Base-by-base conservation (phyloP, 2,113 vertebrate genomes). In the Geothlypis trichas region DNA sequence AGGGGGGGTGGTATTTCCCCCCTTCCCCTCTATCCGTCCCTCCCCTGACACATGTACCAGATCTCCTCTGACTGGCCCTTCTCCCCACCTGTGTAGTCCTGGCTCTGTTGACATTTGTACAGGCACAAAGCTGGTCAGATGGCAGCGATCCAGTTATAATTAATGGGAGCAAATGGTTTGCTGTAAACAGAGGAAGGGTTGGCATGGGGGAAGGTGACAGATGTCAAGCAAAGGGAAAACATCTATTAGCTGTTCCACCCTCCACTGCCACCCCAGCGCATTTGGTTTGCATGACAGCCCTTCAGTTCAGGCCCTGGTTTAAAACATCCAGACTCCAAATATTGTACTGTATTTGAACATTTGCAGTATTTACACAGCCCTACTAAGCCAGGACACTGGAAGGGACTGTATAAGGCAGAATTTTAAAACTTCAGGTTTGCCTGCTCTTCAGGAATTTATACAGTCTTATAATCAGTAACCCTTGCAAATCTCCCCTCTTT, bases 121-220 rank as follows among this genome's bases (percentile, higher is more conserved):
- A 71, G 65, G 63, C 61, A 71, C 20, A 87, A 93, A 95, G 83
- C 93, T 30, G 69, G 90, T 90, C 75, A 54, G 87, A 82, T 94
- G 86, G 95, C 92, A 95, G 83, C 72, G 78, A 65, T 93, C 91
- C 90, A 93, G 76, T 44, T 59, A 78, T 94, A 88, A 90, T 92
- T 96, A 94, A 90, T 81, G 79, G 78, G 47, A 96, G 76, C 85
- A 96, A 96, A 97, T 90, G 94, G 86, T 81, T 92, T 89, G 89
- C 72, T 92, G 44, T 75, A 93, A 95, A 96, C 94, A 96, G 86
- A 89, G 91, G 68, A 88, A 90, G 39, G 65, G 42, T 10, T 95
- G 96, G 86, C 33, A 12, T 44, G 28, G 57, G 90, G 90, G 89
- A 76, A 86, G 76, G 83, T 94, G 95, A 72, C 95, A 96, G 95